Evolutionary conservation across 2,797 vertebrate species (phyloP).

Genomic region (Margarornis squamiger): DNA sequence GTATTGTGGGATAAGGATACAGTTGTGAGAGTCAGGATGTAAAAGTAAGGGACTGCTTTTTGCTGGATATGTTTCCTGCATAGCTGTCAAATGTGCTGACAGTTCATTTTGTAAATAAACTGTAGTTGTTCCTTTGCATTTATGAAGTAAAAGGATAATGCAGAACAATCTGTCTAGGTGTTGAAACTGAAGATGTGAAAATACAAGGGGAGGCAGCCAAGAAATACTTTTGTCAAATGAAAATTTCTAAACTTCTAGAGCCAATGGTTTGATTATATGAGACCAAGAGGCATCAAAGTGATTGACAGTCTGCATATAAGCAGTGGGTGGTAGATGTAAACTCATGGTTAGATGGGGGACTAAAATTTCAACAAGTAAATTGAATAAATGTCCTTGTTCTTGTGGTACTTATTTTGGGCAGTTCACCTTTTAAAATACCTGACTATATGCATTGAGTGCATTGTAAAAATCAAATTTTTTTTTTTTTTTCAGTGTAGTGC

Average conservation of each 20-base stretch:
- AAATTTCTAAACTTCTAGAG: neutral
- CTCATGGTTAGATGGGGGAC: neutral
- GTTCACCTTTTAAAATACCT: neutral
- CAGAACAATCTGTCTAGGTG: neutral
- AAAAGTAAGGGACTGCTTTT: neutral
- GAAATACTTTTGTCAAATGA: neutral
- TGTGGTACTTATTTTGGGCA: neutral
- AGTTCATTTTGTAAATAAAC: constrained; percentile 10
- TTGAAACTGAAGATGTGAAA: constrained; percentile 22
- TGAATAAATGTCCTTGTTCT: neutral
- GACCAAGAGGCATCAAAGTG: neutral
- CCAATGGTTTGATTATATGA: neutral
- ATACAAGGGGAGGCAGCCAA: neutral
- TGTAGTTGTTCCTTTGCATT: neutral
- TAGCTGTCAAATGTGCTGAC: neutral
- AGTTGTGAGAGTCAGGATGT: neutral
- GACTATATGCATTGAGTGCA: neutral
- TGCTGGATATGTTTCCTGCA: neutral
- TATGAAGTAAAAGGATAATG: neutral
- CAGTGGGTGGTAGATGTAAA: neutral
- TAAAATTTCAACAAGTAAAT: neutral
- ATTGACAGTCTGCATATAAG: neutral
- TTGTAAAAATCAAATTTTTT: neutral
- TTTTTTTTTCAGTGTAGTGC: neutral
- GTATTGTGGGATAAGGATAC: neutral